Evolutionary conservation across 2,888 invertebrate species (phyloP).

Genomic region (Apodemia zela): DNA sequence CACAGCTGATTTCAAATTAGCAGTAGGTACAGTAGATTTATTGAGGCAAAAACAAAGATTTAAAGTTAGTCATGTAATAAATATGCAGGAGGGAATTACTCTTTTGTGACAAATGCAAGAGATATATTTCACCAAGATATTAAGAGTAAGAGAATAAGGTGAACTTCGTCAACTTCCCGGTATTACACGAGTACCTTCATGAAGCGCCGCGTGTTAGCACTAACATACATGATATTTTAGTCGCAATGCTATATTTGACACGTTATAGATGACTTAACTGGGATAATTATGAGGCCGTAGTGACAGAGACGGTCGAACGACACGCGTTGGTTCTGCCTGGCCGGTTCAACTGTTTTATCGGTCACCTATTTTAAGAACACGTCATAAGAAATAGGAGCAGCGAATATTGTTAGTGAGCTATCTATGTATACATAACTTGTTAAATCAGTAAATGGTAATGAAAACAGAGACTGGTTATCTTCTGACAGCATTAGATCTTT

Average conservation of each 20-base stretch:
- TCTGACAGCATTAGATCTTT: too few species aligned
- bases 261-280: background rate
- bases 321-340: conserved; percentile 1
- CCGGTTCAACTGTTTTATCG: conserved; percentile 7
- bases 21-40: too few species aligned
- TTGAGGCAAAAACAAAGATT: too few species aligned
- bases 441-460: background rate
- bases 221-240: background rate
- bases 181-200: too few species aligned
- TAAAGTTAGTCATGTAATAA: too few species aligned
- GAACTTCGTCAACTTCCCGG: background rate
- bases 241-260: background rate
- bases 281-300: background rate
- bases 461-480: too few species aligned
- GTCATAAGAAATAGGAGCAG: conserved; percentile 5
- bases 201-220: too few species aligned
- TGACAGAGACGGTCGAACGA: background rate
- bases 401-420: background rate
- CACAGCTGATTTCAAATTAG: too few species aligned
- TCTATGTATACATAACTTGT: background rate
- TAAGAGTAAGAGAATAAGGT: too few species aligned
- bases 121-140: too few species aligned
- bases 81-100: too few species aligned
- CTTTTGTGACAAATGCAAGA: too few species aligned
- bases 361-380: conserved; percentile 4